These are phyloP conservation scores for Corynorhinus townsendii DNA, from an alignment of 2,113 vertebrate species.

Conservation along the genomic window DNA sequence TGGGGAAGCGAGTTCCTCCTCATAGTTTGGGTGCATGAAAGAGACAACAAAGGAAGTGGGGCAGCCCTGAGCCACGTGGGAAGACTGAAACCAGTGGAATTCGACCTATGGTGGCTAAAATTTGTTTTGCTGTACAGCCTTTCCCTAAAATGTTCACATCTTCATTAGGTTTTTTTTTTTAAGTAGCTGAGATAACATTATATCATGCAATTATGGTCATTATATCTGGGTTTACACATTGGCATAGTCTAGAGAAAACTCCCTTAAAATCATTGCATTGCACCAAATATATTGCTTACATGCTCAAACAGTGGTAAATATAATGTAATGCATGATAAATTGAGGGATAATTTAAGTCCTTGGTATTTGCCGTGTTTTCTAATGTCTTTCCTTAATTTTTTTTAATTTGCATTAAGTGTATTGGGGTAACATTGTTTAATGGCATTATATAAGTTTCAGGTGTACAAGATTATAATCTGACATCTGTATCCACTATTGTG, in stretches of 20 bases:
- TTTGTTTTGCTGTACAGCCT: neutral
- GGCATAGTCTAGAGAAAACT: neutral
- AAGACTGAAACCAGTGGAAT: neutral
- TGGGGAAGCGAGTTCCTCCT: neutral
- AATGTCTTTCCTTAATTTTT: neutral
- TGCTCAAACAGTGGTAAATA: neutral
- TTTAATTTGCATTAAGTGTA: neutral
- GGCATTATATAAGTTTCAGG: neutral
- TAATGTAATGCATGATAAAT: neutral
- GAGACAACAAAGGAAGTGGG: neutral
- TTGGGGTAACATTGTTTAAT: neutral
- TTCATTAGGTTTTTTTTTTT: neutral
- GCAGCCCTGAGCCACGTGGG: rapidly evolving
- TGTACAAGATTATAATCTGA: neutral
- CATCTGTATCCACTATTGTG: neutral
- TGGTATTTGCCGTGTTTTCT: neutral
- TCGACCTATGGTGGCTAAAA: neutral
- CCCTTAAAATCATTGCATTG: neutral
- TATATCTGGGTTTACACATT: neutral
- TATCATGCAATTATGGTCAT: neutral
- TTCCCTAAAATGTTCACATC: neutral
- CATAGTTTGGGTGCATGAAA: neutral
- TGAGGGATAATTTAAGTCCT: neutral
- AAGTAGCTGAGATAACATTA: neutral
- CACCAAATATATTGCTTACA: neutral